phyloP scores from a whole-genome alignment of 2,888 invertebrate species.

The Notodonta ziczac region DNA sequence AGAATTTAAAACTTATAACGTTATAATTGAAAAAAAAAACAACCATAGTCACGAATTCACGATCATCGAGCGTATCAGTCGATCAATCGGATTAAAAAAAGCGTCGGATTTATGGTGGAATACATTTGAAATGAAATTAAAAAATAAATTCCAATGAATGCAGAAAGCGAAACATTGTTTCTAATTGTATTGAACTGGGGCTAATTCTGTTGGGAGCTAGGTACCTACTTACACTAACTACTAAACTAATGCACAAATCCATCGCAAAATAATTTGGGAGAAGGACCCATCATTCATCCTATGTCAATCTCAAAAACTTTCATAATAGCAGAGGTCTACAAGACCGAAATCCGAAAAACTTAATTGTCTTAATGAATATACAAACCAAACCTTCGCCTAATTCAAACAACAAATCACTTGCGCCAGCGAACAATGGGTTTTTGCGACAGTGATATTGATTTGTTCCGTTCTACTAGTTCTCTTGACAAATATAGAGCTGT shows the following conservation, averaged over 20 bases:
- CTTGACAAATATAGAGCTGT: slow-evolving; percentile 1
- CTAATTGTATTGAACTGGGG: too few relatives aligned
- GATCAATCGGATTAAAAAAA: not conserved
- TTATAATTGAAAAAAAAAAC: not conserved
- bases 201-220: too few relatives aligned
- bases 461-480: slow-evolving; percentile 2
- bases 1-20: not conserved
- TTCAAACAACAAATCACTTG: not conserved
- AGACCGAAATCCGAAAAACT: too few relatives aligned
- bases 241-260: too few relatives aligned
- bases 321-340: too few relatives aligned
- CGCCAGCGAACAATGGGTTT: not conserved
- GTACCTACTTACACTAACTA: too few relatives aligned
- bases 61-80: not conserved
- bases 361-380: too few relatives aligned
- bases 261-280: too few relatives aligned
- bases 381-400: slow-evolving; percentile 1
- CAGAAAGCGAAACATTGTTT: not conserved
- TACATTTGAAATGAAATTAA: not conserved
- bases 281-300: too few relatives aligned
- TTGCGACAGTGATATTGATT: slow-evolving; percentile 1
- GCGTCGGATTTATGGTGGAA: slow-evolving; percentile 1
- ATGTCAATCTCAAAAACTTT: too few relatives aligned
- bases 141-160: not conserved
- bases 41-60: not conserved